Base-by-base conservation (phyloP, 2,888 invertebrate genomes). In the Leptarthrus brevirostris region DNA sequence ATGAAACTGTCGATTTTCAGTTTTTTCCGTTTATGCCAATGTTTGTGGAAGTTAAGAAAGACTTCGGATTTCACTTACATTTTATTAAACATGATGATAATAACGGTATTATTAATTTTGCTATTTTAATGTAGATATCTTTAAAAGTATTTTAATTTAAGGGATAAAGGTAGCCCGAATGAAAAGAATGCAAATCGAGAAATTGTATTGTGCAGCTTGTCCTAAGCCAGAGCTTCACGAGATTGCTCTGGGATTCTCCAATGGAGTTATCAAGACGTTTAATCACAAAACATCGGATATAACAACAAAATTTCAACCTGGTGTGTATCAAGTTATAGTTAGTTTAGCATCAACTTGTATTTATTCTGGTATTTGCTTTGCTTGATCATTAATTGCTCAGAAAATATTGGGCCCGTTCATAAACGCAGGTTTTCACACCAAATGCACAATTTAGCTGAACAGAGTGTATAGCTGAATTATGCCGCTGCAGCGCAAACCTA, bases 181-280 rank as follows among this genome's bases (percentile, higher is more conserved):
- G 12, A 81, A 82, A 3, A 83, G 83, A 75, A 77, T 84, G 12
- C 80, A 79, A 47, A 80, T 83, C 2, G 82, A 83, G 6, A 83
- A 82, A 78, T 80, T 81, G 0, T 81, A 80, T 61, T 83, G 83
- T 71, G 80, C 83, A 18, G 81, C 81, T 26, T 83, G 83, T 71
- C 82, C 82, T 6, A 84, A 83, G 66, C 80, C 81, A 44, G 77
- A 79, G 0, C n/a, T 75, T 30, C 82, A 83, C 53, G 82, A 83
- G 58, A 81, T 84, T 74, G 85, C 84, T 0, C 76, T 84, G 5
- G 85, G 85, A 3, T 78, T 82, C 34, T 80, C 82, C 0, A 83
- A 81, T 76, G 85, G 85, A 0, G 79, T 79, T 22, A 80, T 84
- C 0, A 82, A 81, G 47, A 52, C 83, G 1, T 79, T 83, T 16